A percentile compares a stretch with the other conserved stretches of the same genome.
Conservation (phyloP, 2,797 vertebrate species). For the Cynopterus sphinx region DNA sequence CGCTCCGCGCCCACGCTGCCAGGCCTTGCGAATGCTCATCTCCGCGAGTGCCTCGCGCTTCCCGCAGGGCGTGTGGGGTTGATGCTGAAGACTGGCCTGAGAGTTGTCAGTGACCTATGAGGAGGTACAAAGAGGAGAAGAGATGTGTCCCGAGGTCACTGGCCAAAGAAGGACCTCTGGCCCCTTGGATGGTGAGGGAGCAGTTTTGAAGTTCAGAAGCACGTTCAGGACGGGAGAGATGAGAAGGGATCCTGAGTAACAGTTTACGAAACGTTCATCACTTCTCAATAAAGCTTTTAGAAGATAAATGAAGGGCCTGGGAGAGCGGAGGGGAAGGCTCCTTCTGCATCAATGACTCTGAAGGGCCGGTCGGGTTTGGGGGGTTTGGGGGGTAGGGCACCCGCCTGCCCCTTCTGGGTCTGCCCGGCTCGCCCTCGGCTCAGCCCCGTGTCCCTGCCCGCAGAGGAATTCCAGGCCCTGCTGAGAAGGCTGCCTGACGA, state of each 20-base stretch:
- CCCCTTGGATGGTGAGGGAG: background rate
- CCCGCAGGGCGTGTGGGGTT: background rate
- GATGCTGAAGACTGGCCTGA: background rate
- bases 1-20: background rate
- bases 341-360: background rate
- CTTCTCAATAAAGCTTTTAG: background rate
- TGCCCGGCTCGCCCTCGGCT: background rate
- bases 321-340: too few relatives aligned
- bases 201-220: conserved; percentile 14
- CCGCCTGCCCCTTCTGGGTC: background rate
- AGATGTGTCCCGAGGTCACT: background rate
- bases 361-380: background rate
- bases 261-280: background rate
- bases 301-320: background rate
- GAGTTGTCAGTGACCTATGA: background rate
- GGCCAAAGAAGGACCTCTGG: background rate
- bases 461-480: conserved; percentile 96
- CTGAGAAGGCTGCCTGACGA: conserved; percentile 93
- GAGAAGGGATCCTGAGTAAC: background rate
- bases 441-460: background rate
- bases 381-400: background rate
- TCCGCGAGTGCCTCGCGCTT: rapidly evolving
- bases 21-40: background rate
- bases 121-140: background rate
- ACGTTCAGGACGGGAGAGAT: background rate